phyloP scores from a whole-genome alignment of 1,140 invertebrate species.

The Papilio glaucus region DNA sequence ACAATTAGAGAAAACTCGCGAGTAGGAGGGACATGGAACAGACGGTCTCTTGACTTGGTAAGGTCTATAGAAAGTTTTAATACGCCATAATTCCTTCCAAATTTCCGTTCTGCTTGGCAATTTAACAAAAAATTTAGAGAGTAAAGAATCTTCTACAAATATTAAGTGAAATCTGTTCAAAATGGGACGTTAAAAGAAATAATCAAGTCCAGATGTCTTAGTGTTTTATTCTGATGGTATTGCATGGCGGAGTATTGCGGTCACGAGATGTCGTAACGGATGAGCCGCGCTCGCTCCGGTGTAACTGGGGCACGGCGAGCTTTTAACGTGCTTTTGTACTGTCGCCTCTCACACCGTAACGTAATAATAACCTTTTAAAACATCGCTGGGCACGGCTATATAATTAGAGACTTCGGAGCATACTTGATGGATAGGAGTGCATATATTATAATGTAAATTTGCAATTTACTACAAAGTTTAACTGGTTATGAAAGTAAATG shows the following conservation, averaged over 20 bases:
- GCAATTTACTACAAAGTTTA: constrained; percentile 14
- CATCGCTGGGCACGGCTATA: constrained; percentile 18
- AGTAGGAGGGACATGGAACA: no score
- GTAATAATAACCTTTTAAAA: constrained; percentile 37
- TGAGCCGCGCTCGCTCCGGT: constrained; percentile 32
- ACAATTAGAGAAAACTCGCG: no score
- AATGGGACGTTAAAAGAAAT: neutral
- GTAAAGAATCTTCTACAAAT: neutral
- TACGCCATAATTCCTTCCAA: neutral
- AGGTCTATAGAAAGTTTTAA: no score
- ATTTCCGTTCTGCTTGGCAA: neutral
- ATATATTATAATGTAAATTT: constrained; percentile 25
- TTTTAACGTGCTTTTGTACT: constrained; percentile 50
- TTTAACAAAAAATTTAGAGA: neutral
- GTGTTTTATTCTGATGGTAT: neutral
- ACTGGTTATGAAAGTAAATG: neutral
- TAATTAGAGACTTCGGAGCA: constrained; percentile 9
- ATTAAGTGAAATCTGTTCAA: neutral
- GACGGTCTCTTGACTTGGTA: no score
- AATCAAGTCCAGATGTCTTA: neutral
- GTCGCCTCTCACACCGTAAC: constrained; percentile 46
- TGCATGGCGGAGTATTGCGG: constrained; percentile 31
- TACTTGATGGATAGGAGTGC: constrained; percentile 14
- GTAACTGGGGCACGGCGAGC: constrained; percentile 51
- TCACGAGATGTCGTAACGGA: constrained; percentile 47